Percentiles rank a stretch among this genome's conserved stretches.
These are phyloP conservation scores for Eurytoma californica DNA, from an alignment of 2,888 invertebrate species.

Conservation along the genomic window DNA sequence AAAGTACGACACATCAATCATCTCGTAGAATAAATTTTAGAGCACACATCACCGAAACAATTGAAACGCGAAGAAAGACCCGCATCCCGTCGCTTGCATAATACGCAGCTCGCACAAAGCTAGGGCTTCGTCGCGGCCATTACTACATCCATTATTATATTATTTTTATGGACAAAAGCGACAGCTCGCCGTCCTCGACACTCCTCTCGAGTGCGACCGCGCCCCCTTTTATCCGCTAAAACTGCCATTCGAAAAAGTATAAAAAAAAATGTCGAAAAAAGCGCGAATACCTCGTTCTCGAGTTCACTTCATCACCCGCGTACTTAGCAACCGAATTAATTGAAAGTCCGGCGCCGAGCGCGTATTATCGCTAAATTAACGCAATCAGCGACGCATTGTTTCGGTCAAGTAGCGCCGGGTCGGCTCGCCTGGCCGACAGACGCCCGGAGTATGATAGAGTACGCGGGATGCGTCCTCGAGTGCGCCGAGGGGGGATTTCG, in stretches of 20 bases:
- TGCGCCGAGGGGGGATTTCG: slow-evolving; percentile 10
- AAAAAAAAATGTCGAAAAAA: neutral
- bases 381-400: slow-evolving; percentile 29
- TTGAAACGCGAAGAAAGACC: neutral
- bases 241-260: neutral
- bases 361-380: slow-evolving; percentile 9
- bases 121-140: neutral
- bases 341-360: neutral
- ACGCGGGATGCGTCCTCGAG: neutral
- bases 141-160: slow-evolving; percentile 1
- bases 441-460: neutral
- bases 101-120: too few species aligned
- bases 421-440: too few species aligned
- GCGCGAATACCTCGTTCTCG: neutral
- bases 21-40: too few species aligned
- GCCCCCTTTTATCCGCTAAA: neutral
- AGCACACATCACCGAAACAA: too few species aligned
- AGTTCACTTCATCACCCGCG: slow-evolving; percentile 4
- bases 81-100: too few species aligned
- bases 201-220: neutral
- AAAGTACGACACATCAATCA: too few species aligned
- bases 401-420: neutral
- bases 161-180: slow-evolving; percentile 2
- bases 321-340: slow-evolving; percentile 9
- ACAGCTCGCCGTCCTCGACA: neutral